Evolutionary conservation across 2,888 invertebrate species (phyloP), one percentile per base, ranked within the genome.

Genomic region (Cheilosia vernalis): DNA sequence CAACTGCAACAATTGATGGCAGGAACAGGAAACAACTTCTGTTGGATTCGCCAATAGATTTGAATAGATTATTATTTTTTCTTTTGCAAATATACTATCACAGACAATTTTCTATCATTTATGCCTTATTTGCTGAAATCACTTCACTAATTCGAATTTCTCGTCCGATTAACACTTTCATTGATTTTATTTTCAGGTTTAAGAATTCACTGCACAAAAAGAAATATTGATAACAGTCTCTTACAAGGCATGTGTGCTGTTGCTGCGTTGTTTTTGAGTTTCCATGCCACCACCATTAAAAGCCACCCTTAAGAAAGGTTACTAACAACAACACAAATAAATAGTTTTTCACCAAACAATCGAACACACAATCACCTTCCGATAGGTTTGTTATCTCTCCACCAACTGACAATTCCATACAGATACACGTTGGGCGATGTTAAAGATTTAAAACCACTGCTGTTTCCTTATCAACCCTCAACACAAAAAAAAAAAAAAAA

Each of bases 381-480:
- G 53, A 40, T 66, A 63, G 51, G 60, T 49, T 37, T 73, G 67
- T 79, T 84, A 80, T 84, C 84, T 42, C 60, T 33, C 53, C 58
- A 27, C 10, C 72, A 67, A 73, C 69, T 60, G 81, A 74, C 69
- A 82, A 64, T 76, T 70, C 84, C 58, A 70, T 53, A 70, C 55
- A 80, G 70, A 80, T 84, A 84, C 80, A 80, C 74, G 69, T 74
- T 73, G 37, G 58, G 74, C 64, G 80, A 80, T 80, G 69, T 70
- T 60, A 55, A 74, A 84, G 63, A 74, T 81, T 70, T 58, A 70
- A 72, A 84, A 84, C 37, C 7, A 47, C 60, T 80, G 74, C 84
- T 76, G 84, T 84, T 80, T 76, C 69, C 84, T 84, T 84, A 84
- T 84, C 84, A 76, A 70, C 80, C 58, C 56, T 51, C 79, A 27